Evolutionary conservation across 1,140 invertebrate genomes (phyloP), one percentile per base, ranked within the genome.

Genomic region (Orchestia grillus): DNA sequence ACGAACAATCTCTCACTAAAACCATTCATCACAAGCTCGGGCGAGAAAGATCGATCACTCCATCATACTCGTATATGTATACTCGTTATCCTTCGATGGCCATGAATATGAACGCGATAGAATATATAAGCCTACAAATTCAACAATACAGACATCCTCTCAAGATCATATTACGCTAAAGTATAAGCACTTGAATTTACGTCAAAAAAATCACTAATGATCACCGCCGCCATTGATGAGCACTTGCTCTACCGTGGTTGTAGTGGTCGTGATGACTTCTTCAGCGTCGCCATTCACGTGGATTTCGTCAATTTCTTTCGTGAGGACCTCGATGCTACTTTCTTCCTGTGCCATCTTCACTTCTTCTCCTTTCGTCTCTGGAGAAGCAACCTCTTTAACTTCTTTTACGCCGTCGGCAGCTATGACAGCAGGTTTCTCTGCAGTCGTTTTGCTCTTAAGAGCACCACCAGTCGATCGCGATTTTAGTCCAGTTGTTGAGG

Each of bases 81-180:
- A 77, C 11, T 77, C 62, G 62, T 90, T 90, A 44, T 94, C 44
- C 92, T 94, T 45, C 44, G 43, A 44, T 94, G 92, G 92, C 92
- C 40, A 44, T 94, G 92, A 94, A 94, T 45, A 6, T 94, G 40
- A 94, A 94, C 44, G 92, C 92, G 44, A 94, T 94, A 94, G 92
- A 94, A 94, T 94, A 94, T 94, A 45, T 45, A 77, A 94, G 92
- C 92, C 44, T 94, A 47, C 44, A 94, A 94, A 94, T 94, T 94
- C 92, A 94, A 94, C 92, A 94, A 94, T 94, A 94, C 92, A 94
- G 36, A 44, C 44, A 47, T 47, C 47, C 88, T 77, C 62, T 90
- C 88, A 42, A 42, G 88, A 94, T 94, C 92, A 94, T n/a, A 44
- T 44, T 94, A 94, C 6, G 44, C 41, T 94, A 47, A 44, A 77